Evolutionary conservation across 2,888 invertebrate genomes (phyloP), one percentile per base, ranked within the genome.

Genomic region (Erebia palarica): DNA sequence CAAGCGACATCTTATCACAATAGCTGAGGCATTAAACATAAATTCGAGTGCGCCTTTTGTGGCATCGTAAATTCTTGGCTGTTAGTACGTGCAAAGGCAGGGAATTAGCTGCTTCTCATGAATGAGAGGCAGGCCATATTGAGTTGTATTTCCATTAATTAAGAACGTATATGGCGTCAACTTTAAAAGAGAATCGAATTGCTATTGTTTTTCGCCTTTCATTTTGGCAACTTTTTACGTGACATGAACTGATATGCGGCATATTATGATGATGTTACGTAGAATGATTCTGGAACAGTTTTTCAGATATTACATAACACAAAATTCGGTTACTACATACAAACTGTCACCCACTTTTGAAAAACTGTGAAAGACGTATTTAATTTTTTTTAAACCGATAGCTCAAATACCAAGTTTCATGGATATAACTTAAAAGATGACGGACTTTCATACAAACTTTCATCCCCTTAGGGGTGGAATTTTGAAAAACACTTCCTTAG

Each of bases 1-100:
- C 70, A 67, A 67, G 63, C 73, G 66, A 74, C 69, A 72, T 53
- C 44, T 65, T 74, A 67, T 69, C 74, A 57, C 65, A 72, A 72
- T 68, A n/a, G 13, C 61, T 61, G 11, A 59, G 21, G 61, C 57
- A 57, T 74, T 73, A 64, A 69, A 69, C 66, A 59, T 61, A 55
- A 61, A 70, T 66, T 74, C 59, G 68, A 65, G 44, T 68, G 61
- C 14, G 60, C 42, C 9, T 65, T 70, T 68, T 66, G 58, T 60
- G 44, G 51, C 53, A 64, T 49, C 55, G 60, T 59, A 70, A 36
- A 63, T 70, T 70, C 68, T 71, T 66, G 10, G 66, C 66, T 60
- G 63, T 60, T 70, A 67, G 36, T 68, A 67, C 27, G 27, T 49
- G 47, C 9, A 65, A 55, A 66, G 59, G 53, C 49, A 18, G 59